Conservation (phyloP, 2,888 invertebrate species). For the Euplagia quadripunctaria region DNA sequence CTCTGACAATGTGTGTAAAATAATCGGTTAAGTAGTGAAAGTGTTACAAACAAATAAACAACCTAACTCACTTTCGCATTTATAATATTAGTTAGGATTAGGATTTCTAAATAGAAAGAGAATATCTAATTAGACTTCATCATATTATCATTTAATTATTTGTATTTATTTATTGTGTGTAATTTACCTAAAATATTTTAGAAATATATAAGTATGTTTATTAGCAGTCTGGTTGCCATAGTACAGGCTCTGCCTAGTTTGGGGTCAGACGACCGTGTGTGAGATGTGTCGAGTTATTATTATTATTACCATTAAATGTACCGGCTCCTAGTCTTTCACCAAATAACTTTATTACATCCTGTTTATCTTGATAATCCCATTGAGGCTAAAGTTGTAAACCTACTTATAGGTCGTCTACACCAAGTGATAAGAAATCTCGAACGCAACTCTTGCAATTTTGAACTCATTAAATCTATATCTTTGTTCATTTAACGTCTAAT, state of each 20-base stretch:
- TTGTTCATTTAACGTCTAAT: not conserved
- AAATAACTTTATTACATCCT: not conserved
- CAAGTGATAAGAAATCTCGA: not conserved
- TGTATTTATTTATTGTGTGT: no score
- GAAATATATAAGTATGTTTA: no score
- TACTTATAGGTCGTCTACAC: conserved; percentile 5
- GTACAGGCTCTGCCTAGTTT: no score
- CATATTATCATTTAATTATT: not conserved
- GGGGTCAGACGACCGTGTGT: no score
- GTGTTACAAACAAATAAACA: no score
- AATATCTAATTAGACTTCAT: not conserved
- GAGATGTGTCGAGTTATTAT: no score
- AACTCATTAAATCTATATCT: not conserved
- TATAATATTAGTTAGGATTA: no score
- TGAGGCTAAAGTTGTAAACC: not conserved
- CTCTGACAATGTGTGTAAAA: no score
- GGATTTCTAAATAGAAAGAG: not conserved
- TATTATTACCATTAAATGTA: not conserved
- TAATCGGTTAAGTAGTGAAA: no score
- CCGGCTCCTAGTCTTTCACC: not conserved
- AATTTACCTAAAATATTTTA: no score
- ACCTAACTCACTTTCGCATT: not conserved
- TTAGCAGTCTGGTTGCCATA: no score
- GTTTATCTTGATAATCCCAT: conserved; percentile 1
- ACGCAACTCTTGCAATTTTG: not conserved